phyloP scores from a whole-genome alignment of 2,888 invertebrate species.

The Rotaria socialis region DNA sequence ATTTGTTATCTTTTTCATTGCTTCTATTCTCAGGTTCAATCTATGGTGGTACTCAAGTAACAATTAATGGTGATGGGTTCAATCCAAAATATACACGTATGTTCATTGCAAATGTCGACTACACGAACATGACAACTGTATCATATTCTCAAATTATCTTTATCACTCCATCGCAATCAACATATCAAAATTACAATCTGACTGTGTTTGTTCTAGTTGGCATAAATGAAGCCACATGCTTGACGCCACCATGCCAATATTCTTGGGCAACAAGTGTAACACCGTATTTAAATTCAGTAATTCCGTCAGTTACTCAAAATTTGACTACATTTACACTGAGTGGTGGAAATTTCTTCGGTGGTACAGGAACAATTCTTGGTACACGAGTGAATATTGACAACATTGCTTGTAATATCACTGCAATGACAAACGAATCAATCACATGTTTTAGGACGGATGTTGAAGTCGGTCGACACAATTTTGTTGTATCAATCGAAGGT shows the following conservation, averaged over 20 bases:
- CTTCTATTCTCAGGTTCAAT: not conserved
- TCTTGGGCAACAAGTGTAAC: not conserved
- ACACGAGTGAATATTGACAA: no score
- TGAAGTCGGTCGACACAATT: no score
- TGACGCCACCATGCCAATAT: not conserved
- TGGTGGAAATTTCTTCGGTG: no score
- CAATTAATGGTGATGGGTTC: slow-evolving; percentile 5
- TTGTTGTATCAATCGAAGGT: no score
- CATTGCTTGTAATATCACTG: no score
- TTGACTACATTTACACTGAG: no score
- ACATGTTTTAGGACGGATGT: no score
- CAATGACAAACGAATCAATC: no score
- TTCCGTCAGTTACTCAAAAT: no score
- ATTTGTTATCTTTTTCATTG: not conserved
- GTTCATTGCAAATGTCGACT: not conserved
- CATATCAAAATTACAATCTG: not conserved
- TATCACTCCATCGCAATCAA: not conserved
- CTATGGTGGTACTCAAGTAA: not conserved
- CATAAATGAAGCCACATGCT: not conserved
- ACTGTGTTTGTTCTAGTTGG: not conserved
- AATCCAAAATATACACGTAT: not conserved
- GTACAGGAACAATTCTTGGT: no score
- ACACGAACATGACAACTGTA: not conserved
- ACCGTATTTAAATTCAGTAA: not conserved
- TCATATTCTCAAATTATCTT: not conserved